phyloP scores from a whole-genome alignment of 2,888 invertebrate genomes.

The Parascotia fuliginaria region DNA sequence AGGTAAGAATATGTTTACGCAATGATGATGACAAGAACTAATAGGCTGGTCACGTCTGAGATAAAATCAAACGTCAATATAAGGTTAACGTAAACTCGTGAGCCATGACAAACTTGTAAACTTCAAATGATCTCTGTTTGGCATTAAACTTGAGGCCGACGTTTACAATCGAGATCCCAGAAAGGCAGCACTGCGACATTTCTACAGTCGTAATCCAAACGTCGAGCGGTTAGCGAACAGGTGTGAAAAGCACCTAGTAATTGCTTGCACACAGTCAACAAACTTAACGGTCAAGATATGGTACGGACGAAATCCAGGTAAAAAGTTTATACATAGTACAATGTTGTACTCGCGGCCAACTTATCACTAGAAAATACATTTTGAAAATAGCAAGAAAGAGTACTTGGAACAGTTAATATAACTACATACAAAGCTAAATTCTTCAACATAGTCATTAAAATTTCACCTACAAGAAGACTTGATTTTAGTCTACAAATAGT shows the following conservation, averaged over 20 bases:
- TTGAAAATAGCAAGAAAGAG: too few species aligned
- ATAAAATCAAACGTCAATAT: conserved; percentile 55
- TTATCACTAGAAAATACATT: too few species aligned
- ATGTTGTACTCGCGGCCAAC: too few species aligned
- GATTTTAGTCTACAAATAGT: neutral
- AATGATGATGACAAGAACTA: conserved; percentile 35
- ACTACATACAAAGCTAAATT: neutral
- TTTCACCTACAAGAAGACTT: neutral
- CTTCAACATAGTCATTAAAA: neutral
- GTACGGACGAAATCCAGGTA: conserved; percentile 15
- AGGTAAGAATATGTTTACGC: conserved; percentile 26
- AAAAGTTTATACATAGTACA: too few species aligned
- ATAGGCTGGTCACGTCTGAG: conserved; percentile 41
- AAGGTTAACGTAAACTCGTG: conserved; percentile 44
- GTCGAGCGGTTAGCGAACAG: conserved; percentile 66
- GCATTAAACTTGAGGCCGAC: conserved; percentile 43
- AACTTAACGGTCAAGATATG: conserved; percentile 20
- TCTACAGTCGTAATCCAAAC: conserved; percentile 62
- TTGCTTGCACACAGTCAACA: conserved; percentile 65
- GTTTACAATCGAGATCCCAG: conserved; percentile 46
- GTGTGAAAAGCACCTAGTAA: conserved; percentile 80
- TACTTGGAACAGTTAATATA: too few species aligned
- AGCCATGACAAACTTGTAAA: conserved; percentile 43
- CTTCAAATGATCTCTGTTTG: conserved; percentile 41
- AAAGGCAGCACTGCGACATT: conserved; percentile 68